phyloP scores from a whole-genome alignment of 1,140 invertebrate species.

The Oreohelix idahoensis region DNA sequence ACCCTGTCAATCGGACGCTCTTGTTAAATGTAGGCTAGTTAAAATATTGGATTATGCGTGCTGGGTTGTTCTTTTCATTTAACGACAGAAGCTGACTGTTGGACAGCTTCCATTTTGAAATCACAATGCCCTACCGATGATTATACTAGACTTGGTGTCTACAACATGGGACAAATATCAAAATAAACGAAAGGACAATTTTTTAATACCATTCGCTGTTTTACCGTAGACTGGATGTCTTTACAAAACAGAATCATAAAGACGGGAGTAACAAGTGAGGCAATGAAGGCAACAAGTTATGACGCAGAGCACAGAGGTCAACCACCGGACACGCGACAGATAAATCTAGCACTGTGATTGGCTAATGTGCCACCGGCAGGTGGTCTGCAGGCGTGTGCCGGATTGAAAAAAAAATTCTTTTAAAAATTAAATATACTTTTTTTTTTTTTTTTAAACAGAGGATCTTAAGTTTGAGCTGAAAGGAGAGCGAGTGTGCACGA shows the following conservation, averaged over 20 bases:
- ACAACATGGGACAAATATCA: no score
- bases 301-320: neutral
- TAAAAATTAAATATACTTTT: neutral
- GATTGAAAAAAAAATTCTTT: neutral
- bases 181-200: no score
- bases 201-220: neutral
- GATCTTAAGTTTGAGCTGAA: neutral
- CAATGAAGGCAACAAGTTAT: neutral
- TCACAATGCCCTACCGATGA: no score
- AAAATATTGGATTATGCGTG: no score
- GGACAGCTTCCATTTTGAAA: no score
- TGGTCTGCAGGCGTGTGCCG: conserved; percentile 2
- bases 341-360: neutral
- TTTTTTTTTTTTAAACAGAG: neutral
- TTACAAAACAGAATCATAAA: neutral
- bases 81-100: no score
- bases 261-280: neutral
- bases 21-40: no score
- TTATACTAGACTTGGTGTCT: no score
- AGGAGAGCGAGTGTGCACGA: neutral
- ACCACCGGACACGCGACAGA: conserved; percentile 3
- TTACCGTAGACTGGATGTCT: neutral
- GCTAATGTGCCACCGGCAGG: neutral
- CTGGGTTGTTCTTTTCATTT: no score
- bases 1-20: no score